These are phyloP conservation scores for Myoxocephalus aenaeus DNA, from an alignment of 2,797 vertebrate species.

Conservation along the genomic window DNA sequence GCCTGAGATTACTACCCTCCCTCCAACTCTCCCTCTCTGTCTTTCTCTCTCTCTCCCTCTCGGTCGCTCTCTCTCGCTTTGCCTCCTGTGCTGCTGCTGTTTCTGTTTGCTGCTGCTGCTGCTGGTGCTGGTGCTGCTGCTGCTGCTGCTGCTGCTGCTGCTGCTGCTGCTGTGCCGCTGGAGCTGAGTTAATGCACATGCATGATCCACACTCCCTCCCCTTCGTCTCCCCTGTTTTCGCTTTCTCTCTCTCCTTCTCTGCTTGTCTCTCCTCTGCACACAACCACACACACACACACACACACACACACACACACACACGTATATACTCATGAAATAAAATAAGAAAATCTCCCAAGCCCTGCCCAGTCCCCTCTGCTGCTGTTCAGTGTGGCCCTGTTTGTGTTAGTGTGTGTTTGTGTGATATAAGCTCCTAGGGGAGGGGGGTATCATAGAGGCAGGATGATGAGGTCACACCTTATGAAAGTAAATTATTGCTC, in stretches of 20 bases:
- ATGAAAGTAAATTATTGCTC: conserved; percentile 91
- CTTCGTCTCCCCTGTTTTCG: conserved; percentile 68
- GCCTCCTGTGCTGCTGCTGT: conserved; percentile 74
- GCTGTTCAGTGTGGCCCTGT: conserved; percentile 36
- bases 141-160: conserved; percentile 76
- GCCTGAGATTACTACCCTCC: conserved; percentile 78
- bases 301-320: conserved; percentile 37
- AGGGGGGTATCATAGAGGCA: conserved; percentile 88
- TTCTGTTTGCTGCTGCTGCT: conserved; percentile 69
- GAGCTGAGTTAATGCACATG: conserved; percentile 85
- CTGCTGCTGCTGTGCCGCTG: conserved; percentile 75
- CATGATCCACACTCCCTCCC: conserved; percentile 83
- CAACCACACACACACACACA: conserved; percentile 27
- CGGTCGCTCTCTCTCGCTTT: conserved; percentile 68
- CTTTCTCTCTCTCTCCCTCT: conserved; percentile 70
- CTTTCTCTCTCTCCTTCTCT: conserved; percentile 62
- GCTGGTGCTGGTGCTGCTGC: conserved; percentile 80
- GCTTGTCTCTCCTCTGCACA: conserved; percentile 49
- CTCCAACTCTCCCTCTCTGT: conserved; percentile 79
- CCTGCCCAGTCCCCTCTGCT: conserved; percentile 62
- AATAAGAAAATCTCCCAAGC: conserved; percentile 73
- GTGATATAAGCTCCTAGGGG: conserved; percentile 62
- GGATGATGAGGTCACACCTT: conserved; percentile 94
- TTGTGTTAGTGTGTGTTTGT: conserved; percentile 27
- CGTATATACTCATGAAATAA: conserved; percentile 60